Evolutionary conservation across 2,888 invertebrate genomes (phyloP), one percentile per base, ranked within the genome.

Genomic region (Saturnia pavonia): DNA sequence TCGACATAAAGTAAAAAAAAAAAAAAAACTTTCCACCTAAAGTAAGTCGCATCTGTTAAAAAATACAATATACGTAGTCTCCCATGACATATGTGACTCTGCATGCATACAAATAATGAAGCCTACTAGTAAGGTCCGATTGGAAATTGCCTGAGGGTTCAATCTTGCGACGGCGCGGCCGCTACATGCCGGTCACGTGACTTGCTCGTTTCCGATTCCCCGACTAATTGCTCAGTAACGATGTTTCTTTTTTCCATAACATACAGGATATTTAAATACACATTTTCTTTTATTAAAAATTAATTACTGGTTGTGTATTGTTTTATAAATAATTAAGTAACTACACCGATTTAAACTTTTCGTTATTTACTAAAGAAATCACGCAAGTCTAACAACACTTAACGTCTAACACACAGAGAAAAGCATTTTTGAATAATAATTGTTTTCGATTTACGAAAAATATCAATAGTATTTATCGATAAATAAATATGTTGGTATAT

Each of bases 101-200:
- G n/a, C n/a, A 27, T 63, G 63, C n/a, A 43, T 69, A 60, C 60
- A 66, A 66, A 70, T 70, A 70, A 66, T 40, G 70, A 84, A 85
- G 84, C 85, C 85, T 69, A 80, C 85, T 69, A 80, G 72, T 77
- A 79, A 77, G 75, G 78, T 57, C 75, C 73, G 78, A 76, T 79
- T 79, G 78, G 76, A 78, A 82, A 80, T 77, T 77, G 74, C 69
- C 72, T 67, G 75, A 69, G 68, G 66, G 72, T 69, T 69, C 72
- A 70, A 72, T 57, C 69, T 72, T 76, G 74, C 75, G 76, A 72
- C 72, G 54, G 48, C 14, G 25, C 72, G 74, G 14, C 14, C 22
- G 25, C 14, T 57, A 27, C 79, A 80, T 75, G 80, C 70, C 69
- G 66, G 70, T 67, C 76, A 78, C 79, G 78, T 78, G 78, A 69